Conservation (phyloP, 2,888 invertebrate genomes). For the Axea sp. region DNA sequence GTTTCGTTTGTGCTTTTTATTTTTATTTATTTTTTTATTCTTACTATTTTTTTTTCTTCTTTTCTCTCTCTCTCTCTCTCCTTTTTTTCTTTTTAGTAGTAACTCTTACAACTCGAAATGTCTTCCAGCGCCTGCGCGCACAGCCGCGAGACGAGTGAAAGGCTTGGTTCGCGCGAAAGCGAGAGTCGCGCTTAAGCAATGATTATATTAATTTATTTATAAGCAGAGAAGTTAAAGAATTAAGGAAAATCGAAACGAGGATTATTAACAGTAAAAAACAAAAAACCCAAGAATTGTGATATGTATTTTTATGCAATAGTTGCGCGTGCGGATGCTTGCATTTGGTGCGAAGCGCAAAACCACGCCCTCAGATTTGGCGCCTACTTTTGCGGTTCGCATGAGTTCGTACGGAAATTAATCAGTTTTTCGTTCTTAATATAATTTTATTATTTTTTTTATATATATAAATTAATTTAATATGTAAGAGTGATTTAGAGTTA, state of each 20-base stretch:
- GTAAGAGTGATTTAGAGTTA: slow-evolving; percentile 24
- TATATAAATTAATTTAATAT: slow-evolving; percentile 30
- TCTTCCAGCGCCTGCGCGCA: slow-evolving; percentile 50
- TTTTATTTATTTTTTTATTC: slow-evolving; percentile 5
- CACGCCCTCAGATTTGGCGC: slow-evolving; percentile 13
- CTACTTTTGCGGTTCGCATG: slow-evolving; percentile 10
- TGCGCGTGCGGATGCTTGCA: slow-evolving; percentile 31
- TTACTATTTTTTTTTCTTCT: too few species aligned
- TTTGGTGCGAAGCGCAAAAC: slow-evolving; percentile 44
- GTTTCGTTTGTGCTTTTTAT: slow-evolving; percentile 11
- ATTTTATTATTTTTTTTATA: slow-evolving; percentile 2
- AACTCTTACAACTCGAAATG: slow-evolving; percentile 33
- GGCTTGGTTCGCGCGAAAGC: slow-evolving; percentile 46
- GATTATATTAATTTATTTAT: slow-evolving; percentile 55
- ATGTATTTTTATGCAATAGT: slow-evolving; percentile 56
- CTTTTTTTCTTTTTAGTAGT: slow-evolving; percentile 16
- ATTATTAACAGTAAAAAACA: slow-evolving; percentile 23
- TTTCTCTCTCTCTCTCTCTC: too few species aligned
- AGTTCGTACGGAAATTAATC: slow-evolving; percentile 5
- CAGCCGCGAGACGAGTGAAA: slow-evolving; percentile 45
- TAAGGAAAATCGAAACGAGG: slow-evolving; percentile 36
- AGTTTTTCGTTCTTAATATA: slow-evolving; percentile 38
- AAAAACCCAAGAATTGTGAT: slow-evolving; percentile 50
- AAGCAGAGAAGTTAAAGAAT: slow-evolving; percentile 39
- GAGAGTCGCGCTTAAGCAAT: slow-evolving; percentile 57